Base-by-base conservation (phyloP, 2,113 vertebrate species). In the Dipodomys merriami region DNA sequence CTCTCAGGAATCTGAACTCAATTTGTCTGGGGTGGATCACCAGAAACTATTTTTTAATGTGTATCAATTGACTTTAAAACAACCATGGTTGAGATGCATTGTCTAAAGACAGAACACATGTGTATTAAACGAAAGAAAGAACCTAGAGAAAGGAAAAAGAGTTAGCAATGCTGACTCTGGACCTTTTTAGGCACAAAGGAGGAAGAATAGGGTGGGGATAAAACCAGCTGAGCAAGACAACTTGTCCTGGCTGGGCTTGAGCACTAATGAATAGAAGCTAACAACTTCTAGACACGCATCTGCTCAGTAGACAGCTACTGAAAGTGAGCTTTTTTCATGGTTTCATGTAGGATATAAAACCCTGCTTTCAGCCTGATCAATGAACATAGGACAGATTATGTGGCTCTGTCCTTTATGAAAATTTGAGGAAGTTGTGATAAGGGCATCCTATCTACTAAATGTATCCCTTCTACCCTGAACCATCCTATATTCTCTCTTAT, bases 41-140 rank as follows among this genome's bases (percentile, higher is more conserved):
- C 94, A 49, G 72, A 8, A 83, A 53, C 30, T 94, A 64, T 69
- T 33, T 64, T 57, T 71, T 57, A 44, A 93, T 77, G 49, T 35
- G 11, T 12, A 77, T 25, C 20, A 18, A 39, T 82, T 91, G 53
- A 29, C 83, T 82, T 57, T 64, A 76, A 57, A 29, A 25, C 33
- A 90, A 20, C 7, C 65, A 67, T 18, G 16, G 15, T 65, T 78
- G 0, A 84, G 29, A 88, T 68, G 1, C 19, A 65, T 9, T 33
- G 46, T 20, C 22, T 44, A 8, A 10, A 53, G 12, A 23, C 71
- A 39, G 3, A 89, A 60, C 10, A 6, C 19, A 35, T 53, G 35
- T 64, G 76, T 15, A 73, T 29, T 46, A 68, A 30, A 83, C 22
- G 22, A 69, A 15, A 46, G 12, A 68, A 68, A 82, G 12, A 87